These are phyloP conservation scores for Meteorus cinctellus DNA, from an alignment of 2,888 invertebrate species.

Conservation along the genomic window DNA sequence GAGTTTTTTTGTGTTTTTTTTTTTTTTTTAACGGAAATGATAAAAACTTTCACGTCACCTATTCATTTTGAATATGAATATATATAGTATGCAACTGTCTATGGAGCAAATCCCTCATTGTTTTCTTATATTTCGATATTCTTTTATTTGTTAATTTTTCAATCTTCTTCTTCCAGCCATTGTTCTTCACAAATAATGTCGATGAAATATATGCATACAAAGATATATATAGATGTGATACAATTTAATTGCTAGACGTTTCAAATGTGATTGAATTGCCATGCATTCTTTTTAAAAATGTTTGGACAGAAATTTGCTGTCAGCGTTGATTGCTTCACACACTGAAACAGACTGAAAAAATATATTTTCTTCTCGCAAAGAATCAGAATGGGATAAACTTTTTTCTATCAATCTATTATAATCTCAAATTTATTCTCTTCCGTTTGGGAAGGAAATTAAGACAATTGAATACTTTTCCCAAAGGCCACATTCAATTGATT, in stretches of 20 bases:
- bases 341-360: background rate
- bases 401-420: too few species aligned
- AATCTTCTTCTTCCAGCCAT: background rate
- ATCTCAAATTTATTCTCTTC: too few species aligned
- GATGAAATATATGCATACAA: background rate
- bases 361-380: too few species aligned
- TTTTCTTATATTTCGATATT: background rate
- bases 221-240: background rate
- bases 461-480: background rate
- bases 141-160: background rate
- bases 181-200: background rate
- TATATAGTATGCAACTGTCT: background rate
- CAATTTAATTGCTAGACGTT: background rate
- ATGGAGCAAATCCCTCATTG: background rate
- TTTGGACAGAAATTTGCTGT: background rate
- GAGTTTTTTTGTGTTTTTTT: background rate
- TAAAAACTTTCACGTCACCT: background rate
- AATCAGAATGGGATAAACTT: too few species aligned
- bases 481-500: background rate
- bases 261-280: background rate
- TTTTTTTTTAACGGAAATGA: background rate
- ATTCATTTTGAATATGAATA: background rate
- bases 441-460: too few species aligned
- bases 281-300: background rate
- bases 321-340: background rate